These are phyloP conservation scores for Platyscapa corneri DNA, from an alignment of 1,140 invertebrate species.

Conservation along the genomic window DNA sequence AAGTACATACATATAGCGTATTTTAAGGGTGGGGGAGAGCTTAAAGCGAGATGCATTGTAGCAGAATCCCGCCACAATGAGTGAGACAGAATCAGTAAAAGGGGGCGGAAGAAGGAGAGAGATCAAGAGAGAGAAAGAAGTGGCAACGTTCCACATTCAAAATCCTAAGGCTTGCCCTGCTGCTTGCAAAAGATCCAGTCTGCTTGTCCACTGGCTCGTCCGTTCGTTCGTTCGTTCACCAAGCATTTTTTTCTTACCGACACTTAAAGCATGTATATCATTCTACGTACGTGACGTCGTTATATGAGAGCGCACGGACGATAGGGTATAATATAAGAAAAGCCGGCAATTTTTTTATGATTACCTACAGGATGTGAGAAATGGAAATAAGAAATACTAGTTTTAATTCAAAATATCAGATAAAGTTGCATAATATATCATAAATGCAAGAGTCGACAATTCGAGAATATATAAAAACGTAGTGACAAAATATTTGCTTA, in stretches of 20 bases:
- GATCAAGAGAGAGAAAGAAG: constrained; percentile 58
- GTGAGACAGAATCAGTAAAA: constrained; percentile 32
- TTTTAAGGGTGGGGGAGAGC: constrained; percentile 12
- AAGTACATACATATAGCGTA: constrained; percentile 61
- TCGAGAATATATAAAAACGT: no score
- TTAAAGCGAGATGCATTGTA: constrained; percentile 16
- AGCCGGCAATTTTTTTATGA: neutral
- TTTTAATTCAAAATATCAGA: neutral
- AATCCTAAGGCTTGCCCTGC: constrained; percentile 49
- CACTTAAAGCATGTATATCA: neutral
- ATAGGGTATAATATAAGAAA: neutral
- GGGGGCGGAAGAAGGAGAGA: constrained; percentile 38
- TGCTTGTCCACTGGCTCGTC: constrained; percentile 45
- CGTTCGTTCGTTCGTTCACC: constrained; percentile 16
- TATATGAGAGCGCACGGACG: neutral
- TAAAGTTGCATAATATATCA: no score
- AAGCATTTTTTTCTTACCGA: neutral
- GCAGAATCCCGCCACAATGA: neutral
- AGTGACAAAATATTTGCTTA: no score
- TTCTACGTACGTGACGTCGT: neutral
- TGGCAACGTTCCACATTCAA: constrained; percentile 72
- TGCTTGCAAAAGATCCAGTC: constrained; percentile 32
- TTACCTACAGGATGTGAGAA: neutral
- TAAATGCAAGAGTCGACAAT: no score
- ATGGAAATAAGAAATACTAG: neutral